Percentiles rank a stretch among this genome's conserved stretches.
Conservation (phyloP, 2,797 vertebrate species). For the Anableps anableps region DNA sequence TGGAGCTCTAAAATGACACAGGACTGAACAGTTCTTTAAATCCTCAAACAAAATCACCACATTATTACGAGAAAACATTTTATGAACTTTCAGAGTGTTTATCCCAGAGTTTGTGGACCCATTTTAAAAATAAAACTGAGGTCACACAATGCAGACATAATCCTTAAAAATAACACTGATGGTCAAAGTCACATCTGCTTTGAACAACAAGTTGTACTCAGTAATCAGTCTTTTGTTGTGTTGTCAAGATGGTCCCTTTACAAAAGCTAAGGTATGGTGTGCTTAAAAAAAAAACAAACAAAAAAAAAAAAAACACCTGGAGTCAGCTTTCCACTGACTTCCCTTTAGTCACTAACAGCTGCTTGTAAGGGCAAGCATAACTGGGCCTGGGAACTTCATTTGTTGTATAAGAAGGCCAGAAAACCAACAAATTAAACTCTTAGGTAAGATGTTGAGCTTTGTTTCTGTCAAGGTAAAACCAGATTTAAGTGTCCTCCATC, state of each 20-base stretch:
- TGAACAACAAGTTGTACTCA: slow-evolving; percentile 29
- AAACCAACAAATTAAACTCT: neutral
- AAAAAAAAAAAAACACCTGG: slow-evolving; percentile 40
- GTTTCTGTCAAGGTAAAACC: neutral
- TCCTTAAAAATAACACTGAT: slow-evolving; percentile 32
- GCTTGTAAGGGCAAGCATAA: slow-evolving; percentile 24
- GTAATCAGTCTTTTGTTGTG: slow-evolving; percentile 36
- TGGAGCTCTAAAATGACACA: neutral
- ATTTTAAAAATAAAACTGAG: slow-evolving; percentile 13
- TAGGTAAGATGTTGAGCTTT: neutral
- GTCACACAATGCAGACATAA: slow-evolving; percentile 1
- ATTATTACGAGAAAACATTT: neutral
- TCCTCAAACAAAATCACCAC: neutral
- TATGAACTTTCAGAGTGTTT: neutral
- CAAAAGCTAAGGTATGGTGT: neutral
- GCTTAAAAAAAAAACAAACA: neutral
- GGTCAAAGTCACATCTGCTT: slow-evolving; percentile 47
- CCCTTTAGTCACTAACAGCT: slow-evolving; percentile 16
- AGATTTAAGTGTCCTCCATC: neutral
- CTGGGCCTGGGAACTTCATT: neutral
- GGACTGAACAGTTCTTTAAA: neutral
- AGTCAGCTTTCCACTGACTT: slow-evolving; percentile 7
- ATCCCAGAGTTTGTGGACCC: neutral
- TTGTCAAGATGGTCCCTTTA: slow-evolving; percentile 6
- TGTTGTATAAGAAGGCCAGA: neutral